Conservation (phyloP, 2,888 invertebrate species). For the Rutpela maculata region DNA sequence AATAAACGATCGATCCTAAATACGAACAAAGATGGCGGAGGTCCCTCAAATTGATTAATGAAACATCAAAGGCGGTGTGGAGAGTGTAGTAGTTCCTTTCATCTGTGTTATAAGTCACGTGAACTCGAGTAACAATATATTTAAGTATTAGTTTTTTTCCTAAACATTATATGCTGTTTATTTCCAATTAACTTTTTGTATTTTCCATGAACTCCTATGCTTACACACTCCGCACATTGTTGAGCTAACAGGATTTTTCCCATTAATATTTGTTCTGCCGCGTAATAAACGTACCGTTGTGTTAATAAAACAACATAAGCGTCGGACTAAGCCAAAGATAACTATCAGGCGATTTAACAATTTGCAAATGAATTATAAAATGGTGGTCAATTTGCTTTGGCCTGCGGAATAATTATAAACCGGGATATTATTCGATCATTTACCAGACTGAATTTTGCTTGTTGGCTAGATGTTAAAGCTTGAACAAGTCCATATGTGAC, state of each 20-base stretch:
- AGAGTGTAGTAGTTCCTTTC: too few relatives aligned
- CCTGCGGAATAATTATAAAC: neutral
- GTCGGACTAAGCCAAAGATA: neutral
- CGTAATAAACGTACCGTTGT: conserved; percentile 1
- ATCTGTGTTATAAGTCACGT: too few relatives aligned
- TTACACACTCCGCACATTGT: conserved; percentile 18
- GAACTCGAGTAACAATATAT: neutral
- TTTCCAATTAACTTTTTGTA: conserved; percentile 27
- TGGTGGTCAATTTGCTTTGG: neutral
- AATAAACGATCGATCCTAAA: too few relatives aligned
- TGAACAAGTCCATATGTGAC: neutral
- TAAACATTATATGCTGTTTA: neutral
- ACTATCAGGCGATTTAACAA: neutral
- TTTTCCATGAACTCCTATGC: neutral
- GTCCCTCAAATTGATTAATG: too few relatives aligned
- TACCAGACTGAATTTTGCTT: neutral
- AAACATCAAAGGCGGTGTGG: too few relatives aligned
- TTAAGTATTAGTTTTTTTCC: conserved; percentile 2
- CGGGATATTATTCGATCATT: neutral
- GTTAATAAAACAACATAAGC: neutral
- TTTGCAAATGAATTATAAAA: neutral
- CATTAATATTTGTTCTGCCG: neutral
- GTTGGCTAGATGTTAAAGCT: neutral
- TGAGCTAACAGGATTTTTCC: conserved; percentile 12
- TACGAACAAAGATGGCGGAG: too few relatives aligned